Base-by-base conservation (phyloP, 2,888 invertebrate species). In the Oxytorus armatus region DNA sequence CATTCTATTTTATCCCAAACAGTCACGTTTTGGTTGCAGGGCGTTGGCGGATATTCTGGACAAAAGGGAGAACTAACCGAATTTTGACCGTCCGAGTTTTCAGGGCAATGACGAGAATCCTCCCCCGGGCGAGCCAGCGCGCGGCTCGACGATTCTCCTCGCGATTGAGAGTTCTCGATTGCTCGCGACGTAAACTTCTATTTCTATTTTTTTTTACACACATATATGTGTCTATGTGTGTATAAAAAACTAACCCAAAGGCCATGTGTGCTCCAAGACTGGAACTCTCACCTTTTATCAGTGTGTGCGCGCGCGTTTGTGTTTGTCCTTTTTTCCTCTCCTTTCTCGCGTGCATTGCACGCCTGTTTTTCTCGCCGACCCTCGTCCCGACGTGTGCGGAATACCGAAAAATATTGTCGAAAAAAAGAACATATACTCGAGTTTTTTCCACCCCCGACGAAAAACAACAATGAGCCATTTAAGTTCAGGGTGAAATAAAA, bases 21-120 rank as follows among this genome's bases (percentile, higher is more conserved):
- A n/a, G n/a, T n/a, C n/a, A n/a, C 8, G 53, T 18, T 7, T 70
- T 44, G 77, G 69, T 61, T n/a, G 39, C 53, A 59, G 61, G 82
- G 81, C 74, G 65, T 76, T 66, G 77, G 25, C 73, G 76, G 76
- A 84, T 82, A 81, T 82, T 76, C 57, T 70, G 55, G 70, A 29
- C 3, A 2, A 80, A 83, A 84, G 81, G 83, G 82, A 84, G 78
- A 53, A 3, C 79, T 84, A 86, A 86, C 85, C 84, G 83, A 86
- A 86, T 86, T 63, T 85, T 81, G 86, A 83, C 84, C 83, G 83
- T 79, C 79, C 83, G 85, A 84, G 79, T 84, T 85, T 85, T 83
- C 83, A 78, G 68, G 53, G 11, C 18, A 29, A 21, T n/a, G 21
- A 33, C n/a, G 49, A 65, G 25, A 25, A 57, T n/a, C 55, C 51